phyloP scores from a whole-genome alignment of 2,113 vertebrate genomes.

The Megatriorchis doriae region DNA sequence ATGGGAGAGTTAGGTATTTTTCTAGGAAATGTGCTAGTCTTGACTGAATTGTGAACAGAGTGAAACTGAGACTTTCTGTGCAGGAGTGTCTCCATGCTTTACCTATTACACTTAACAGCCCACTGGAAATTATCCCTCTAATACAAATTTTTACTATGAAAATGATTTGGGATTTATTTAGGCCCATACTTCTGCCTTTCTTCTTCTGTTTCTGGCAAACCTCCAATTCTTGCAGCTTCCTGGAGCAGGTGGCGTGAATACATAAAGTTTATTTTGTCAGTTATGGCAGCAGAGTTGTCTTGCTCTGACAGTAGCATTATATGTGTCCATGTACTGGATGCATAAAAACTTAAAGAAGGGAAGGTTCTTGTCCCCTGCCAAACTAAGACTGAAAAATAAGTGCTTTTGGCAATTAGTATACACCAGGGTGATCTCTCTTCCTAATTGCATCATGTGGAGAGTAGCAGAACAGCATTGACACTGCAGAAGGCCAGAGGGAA shows the following conservation, averaged over 20 bases:
- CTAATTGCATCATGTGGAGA: background rate
- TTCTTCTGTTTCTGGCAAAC: background rate
- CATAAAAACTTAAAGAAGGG: background rate
- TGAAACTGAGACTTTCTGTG: background rate
- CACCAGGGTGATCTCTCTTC: background rate
- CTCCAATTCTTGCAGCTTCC: background rate
- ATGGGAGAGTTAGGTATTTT: background rate
- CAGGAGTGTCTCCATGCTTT: background rate
- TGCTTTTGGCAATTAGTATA: background rate
- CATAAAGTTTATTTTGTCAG: background rate
- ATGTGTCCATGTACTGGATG: background rate
- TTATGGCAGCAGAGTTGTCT: background rate
- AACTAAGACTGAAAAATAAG: background rate
- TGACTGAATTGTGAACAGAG: background rate
- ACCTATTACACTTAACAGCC: background rate
- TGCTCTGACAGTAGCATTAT: background rate
- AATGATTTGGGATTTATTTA: background rate
- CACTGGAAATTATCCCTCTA: background rate
- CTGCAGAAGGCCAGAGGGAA: background rate
- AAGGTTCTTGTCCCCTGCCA: background rate
- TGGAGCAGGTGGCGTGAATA: background rate
- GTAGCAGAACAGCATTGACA: background rate
- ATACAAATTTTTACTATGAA: background rate
- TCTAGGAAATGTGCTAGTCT: background rate
- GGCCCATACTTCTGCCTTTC: background rate